Base-by-base conservation (phyloP, 2,113 vertebrate species). In the Cinclus cinclus region DNA sequence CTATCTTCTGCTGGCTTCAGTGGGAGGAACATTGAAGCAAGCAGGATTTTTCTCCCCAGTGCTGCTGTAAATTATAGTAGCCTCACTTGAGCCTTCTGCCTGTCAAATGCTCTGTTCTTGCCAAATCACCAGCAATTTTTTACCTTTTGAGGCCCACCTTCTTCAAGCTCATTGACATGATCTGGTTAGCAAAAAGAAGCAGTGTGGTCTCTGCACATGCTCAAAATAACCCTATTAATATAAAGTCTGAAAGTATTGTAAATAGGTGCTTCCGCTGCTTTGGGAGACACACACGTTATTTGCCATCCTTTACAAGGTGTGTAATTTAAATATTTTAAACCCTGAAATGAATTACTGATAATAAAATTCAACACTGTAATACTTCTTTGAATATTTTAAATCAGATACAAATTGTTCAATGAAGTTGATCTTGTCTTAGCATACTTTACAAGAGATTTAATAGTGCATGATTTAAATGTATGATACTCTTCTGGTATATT, bases 361-460 rank as follows among this genome's bases (percentile, higher is more conserved):
- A 82, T 94, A 95, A 95, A 96, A 91, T 92, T 92, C 84, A 85
- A 42, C 73, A 68, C 58, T 30, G 46, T 89, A 91, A 89, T 87
- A 89, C 89, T 79, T 82, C 65, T 82, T 89, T 95, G 93, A 96
- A 92, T 94, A 95, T 95, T 95, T 95, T 94, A 97, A 92, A 94
- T 76, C 84, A 91, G 69, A 82, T 85, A 83, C 89, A 94, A 96
- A 94, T 95, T 94, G 78, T 91, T 91, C 87, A 94, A 83, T 73
- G 87, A 92, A 91, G 93, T 95, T 94, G 91, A 87, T 91, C 92
- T 94, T 87, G 89, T 41, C 83, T 87, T 82, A 70, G 49, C 53
- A 27, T n/a, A 91, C 92, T 91, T 95, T 92, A 93, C 80, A 84
- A 71, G 73, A 93, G 55, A 93, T 90, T 88, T 90, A 91, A 85